Evolutionary conservation across 1,140 invertebrate species (phyloP).

Genomic region (Pogonognathellus flavescens): DNA sequence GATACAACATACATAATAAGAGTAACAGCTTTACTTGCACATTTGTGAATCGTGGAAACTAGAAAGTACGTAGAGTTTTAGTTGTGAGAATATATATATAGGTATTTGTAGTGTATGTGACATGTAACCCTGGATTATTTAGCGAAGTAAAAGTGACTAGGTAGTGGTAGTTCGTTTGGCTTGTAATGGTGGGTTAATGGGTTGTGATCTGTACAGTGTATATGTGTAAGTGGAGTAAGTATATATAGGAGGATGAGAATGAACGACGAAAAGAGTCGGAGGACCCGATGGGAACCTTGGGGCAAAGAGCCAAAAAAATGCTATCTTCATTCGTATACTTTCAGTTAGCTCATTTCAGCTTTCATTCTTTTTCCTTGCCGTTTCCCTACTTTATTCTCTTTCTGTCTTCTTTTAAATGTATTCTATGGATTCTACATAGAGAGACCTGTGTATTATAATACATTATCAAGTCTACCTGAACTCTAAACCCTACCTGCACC

Average conservation of each 20-base stretch:
- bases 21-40: too few relatives aligned
- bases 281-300: conserved; percentile 56
- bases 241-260: neutral
- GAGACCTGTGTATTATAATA: too few relatives aligned
- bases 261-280: conserved; percentile 29
- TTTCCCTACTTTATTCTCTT: neutral
- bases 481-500: too few relatives aligned
- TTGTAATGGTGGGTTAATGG: neutral
- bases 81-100: too few relatives aligned
- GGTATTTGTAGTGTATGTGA: too few relatives aligned
- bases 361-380: neutral
- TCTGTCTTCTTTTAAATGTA: too few relatives aligned
- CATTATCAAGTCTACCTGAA: too few relatives aligned
- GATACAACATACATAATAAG: too few relatives aligned
- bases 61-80: too few relatives aligned
- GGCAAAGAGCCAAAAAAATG: conserved; percentile 60
- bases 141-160: neutral
- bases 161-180: neutral
- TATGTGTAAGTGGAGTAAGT: neutral
- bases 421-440: too few relatives aligned
- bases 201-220: neutral
- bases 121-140: neutral
- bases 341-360: neutral
- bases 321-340: conserved; percentile 40
- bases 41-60: too few relatives aligned